These are phyloP conservation scores for Brotula barbata DNA, from an alignment of 2,797 vertebrate species.

Conservation along the genomic window DNA sequence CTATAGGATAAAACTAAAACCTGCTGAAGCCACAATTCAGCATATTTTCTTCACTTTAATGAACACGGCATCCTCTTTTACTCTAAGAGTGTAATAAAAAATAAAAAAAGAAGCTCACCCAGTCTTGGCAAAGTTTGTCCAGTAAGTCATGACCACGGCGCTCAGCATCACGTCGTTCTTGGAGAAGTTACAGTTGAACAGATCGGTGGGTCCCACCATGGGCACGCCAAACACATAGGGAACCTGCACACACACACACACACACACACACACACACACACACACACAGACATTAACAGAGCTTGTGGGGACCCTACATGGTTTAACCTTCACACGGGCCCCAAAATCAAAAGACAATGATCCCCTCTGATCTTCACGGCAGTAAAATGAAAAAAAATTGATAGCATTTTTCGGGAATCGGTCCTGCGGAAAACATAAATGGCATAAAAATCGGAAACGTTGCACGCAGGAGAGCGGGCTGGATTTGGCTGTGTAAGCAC, in stretches of 20 bases:
- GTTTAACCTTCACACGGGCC: too few relatives aligned
- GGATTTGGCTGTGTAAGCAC: conserved; percentile 18
- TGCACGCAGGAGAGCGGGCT: conserved; percentile 3
- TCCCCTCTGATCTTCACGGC: not conserved
- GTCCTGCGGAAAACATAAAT: conserved; percentile 4
- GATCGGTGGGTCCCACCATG: conserved; percentile 92
- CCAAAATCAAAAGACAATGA: not conserved
- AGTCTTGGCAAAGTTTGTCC: conserved; percentile 99
- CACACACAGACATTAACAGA: conserved; percentile 15
- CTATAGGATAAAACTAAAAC: conserved; percentile 22
- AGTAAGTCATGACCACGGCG: conserved; percentile 97
- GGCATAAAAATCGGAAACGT: conserved; percentile 8
- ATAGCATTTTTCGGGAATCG: not conserved
- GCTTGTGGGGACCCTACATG: not conserved
- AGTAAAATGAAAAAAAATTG: not conserved
- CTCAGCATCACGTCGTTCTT: conserved; percentile 98
- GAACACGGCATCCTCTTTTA: too few relatives aligned
- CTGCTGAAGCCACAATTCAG: conserved; percentile 12
- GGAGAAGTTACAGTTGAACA: conserved; percentile 98
- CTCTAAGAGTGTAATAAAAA: not conserved
- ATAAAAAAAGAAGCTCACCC: conserved; percentile 80
- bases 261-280: conserved; percentile 39
- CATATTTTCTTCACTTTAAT: conserved; percentile 15
- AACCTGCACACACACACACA: conserved; percentile 58
- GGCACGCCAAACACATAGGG: conserved; percentile 86